Conservation (phyloP, 2,888 invertebrate genomes). For the Gymnocheta viridis region DNA sequence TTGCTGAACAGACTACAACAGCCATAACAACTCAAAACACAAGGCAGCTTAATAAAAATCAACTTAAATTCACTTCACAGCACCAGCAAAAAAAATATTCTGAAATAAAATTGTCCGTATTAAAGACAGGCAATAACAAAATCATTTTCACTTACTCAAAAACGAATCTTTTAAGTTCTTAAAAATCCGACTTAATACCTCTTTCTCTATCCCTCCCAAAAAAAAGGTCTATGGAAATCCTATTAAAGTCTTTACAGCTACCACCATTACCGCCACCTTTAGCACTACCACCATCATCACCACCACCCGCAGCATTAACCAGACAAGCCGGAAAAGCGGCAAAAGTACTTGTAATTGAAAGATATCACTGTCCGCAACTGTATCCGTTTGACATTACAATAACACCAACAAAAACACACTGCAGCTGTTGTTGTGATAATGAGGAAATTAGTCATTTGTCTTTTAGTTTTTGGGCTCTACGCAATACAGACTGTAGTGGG, state of each 20-base stretch:
- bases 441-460: constrained; percentile 76
- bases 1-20: constrained; percentile 17
- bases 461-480: constrained; percentile 75
- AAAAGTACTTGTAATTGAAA: neutral
- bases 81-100: too few relatives aligned
- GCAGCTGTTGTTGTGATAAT: constrained; percentile 74
- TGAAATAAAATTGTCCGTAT: neutral
- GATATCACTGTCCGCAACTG: constrained; percentile 7
- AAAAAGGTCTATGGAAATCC: constrained; percentile 73
- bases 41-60: neutral
- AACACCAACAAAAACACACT: constrained; percentile 59
- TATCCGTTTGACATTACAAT: constrained; percentile 1
- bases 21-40: constrained; percentile 19
- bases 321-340: neutral
- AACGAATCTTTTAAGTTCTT: neutral
- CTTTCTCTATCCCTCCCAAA: constrained; percentile 3
- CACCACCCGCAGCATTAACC: constrained; percentile 30
- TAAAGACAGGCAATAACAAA: neutral
- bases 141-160: neutral
- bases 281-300: constrained; percentile 70
- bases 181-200: constrained; percentile 32
- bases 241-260: constrained; percentile 63
- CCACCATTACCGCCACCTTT: constrained; percentile 64
- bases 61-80: constrained; percentile 9
- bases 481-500: constrained; percentile 78